These are phyloP conservation scores for Drusus annulatus DNA, from an alignment of 1,140 invertebrate species.

Conservation along the genomic window DNA sequence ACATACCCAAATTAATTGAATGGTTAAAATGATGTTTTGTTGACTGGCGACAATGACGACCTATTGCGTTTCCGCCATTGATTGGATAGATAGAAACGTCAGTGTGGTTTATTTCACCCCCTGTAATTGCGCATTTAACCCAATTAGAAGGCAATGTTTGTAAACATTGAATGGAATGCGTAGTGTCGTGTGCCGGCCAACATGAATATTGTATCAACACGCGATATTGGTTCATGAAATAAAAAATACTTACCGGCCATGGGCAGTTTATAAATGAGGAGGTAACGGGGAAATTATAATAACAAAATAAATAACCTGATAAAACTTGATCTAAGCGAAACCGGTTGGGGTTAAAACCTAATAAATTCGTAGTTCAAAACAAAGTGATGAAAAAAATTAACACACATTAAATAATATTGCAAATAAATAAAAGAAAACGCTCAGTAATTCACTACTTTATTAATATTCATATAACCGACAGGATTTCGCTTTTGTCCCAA, in stretches of 20 bases:
- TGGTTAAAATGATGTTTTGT: background rate
- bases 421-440: too few relatives aligned
- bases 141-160: background rate
- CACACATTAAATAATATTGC: too few relatives aligned
- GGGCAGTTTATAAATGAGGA: background rate
- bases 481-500: too few relatives aligned
- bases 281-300: too few relatives aligned
- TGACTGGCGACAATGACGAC: background rate
- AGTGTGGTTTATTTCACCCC: background rate
- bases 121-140: background rate
- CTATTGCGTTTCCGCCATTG: background rate
- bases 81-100: background rate
- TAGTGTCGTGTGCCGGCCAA: background rate
- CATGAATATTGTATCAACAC: background rate
- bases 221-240: background rate
- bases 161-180: conserved; percentile 1
- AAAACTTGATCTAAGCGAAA: too few relatives aligned
- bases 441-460: too few relatives aligned
- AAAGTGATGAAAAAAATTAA: too few relatives aligned
- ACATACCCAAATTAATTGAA: background rate
- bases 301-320: too few relatives aligned
- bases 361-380: too few relatives aligned
- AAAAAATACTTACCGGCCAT: background rate
- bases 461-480: too few relatives aligned
- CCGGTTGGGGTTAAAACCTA: too few relatives aligned